Base-by-base conservation (phyloP, 2,113 vertebrate genomes). In the Chloroceryle aenea region DNA sequence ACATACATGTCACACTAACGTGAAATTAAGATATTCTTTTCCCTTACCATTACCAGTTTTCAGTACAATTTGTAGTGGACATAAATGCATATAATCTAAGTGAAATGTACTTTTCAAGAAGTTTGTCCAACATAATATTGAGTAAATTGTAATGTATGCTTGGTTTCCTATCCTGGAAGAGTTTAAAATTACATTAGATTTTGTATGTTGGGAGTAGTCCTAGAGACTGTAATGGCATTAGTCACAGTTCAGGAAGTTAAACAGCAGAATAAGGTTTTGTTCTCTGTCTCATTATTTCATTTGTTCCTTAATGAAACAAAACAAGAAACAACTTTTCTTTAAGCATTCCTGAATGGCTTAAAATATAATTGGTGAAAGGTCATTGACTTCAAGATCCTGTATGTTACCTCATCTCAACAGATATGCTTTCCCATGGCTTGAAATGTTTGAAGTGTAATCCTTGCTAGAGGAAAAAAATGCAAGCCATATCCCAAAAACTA, bases 401-500 rank as follows among this genome's bases (percentile, higher is more conserved):
- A 84, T 53, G 64, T 56, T 72, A 82, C 42, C 22, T 88, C 76
- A 32, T 42, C 45, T 87, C 55, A 83, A 34, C 9, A 50, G 34
- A 93, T 90, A 68, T 48, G 23, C 1, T 85, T 85, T 89, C 30
- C 19, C 13, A 77, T 88, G 58, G 32, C 43, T 93, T 87, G 59
- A 97, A 96, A 88, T 55, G 63, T 64, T 97, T 64, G 40, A 64
- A 69, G 29, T 48, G 6, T 95, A 80, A 95, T 82, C 50, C 71
- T 91, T 48, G 23, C 10, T 53, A 47, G 12, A 91, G 47, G 14
- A 38, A 89, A 90, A 90, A 50, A 92, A 53, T 6, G 1, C 68
- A 96, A 95, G 52, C 81, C 26, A 64, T 86, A 94, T 90, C 74
- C 88, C 86, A 93, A 95, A 93, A 93, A 94, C 81, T 91, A 89